A percentile compares a stretch with the other conserved stretches of the same genome.
Evolutionary conservation across 2,797 vertebrate genomes (phyloP).

Genomic region (Orestias chungarensis): DNA sequence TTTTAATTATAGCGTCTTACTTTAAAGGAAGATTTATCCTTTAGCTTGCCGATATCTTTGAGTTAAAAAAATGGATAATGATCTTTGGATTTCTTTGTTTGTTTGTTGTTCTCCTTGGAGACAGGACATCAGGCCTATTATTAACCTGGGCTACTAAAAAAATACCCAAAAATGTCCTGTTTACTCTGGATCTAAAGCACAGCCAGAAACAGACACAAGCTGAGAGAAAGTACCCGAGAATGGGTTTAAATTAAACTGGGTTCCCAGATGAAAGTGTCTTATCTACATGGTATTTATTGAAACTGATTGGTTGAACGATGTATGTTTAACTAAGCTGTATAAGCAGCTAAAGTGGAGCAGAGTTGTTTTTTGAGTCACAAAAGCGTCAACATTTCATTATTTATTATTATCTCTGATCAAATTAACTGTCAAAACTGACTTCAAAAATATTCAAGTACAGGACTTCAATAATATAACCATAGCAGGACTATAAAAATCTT

Average conservation of each 20-base stretch:
- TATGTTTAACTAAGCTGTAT: neutral
- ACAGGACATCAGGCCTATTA: slow-evolving; percentile 56
- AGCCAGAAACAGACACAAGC: neutral
- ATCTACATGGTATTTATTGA: neutral
- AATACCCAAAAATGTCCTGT: slow-evolving; percentile 47
- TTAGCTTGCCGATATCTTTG: slow-evolving; percentile 58
- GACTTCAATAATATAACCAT: slow-evolving; percentile 35
- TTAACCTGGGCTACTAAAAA: slow-evolving; percentile 37
- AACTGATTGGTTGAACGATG: neutral
- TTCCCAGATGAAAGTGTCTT: neutral
- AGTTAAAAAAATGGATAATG: slow-evolving; percentile 57
- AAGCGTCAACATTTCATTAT: neutral
- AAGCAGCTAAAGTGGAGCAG: neutral
- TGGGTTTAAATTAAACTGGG: neutral
- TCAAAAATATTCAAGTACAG: neutral
- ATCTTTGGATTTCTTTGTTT: slow-evolving; percentile 54
- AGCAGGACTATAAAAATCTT: slow-evolving; percentile 17
- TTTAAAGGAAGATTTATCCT: slow-evolving; percentile 39
- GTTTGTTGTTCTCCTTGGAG: slow-evolving; percentile 61
- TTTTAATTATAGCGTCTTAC: slow-evolving; percentile 38
- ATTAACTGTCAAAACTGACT: neutral
- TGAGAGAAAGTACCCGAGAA: neutral
- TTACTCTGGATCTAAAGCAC: slow-evolving; percentile 46
- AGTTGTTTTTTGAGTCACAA: neutral
- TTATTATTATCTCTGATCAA: neutral